Evolutionary conservation across 1,140 invertebrate species (phyloP), one percentile per base, ranked within the genome.

Genomic region (Trachymyrmex septentrionalis): DNA sequence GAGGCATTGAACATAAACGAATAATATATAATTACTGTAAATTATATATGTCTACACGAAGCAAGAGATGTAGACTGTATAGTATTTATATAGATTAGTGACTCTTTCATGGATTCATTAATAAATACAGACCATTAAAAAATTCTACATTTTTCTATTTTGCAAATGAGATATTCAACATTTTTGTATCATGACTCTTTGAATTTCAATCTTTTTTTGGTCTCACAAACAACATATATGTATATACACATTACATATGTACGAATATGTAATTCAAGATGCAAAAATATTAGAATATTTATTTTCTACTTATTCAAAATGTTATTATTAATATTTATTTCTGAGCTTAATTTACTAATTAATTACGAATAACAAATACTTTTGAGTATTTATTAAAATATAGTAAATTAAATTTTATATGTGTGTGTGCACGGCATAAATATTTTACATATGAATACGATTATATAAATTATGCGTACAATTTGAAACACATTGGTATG

Each of bases 371-470:
- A 9, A 55, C 19, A 55, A n/a, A 55, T n/a, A 6, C 6, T 55
- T 55, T 55, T n/a, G 1, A 19, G 5, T n/a, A n/a, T 55, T 55
- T 55, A 55, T 55, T 55, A 55, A 55, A 55, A 55, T 55, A 55
- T n/a, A n/a, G 19, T 55, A 19, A 55, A n/a, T 55, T 19, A 9
- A 44, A 44, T 10, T 44, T 44, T 55, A 5, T n/a, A n/a, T n/a
- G 16, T n/a, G 5, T 19, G 0, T 53, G 1, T 14, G 34, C 34
- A 7, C n/a, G 16, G 14, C 38, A 44, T 55, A 86, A 67, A 55
- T n/a, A 7, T 55, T 44, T 44, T 94, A 95, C 0, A 93, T 38
- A 38, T 0, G 77, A 19, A 87, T 91, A 75, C 94, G 93, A 24
- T 57, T 44, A 44, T 44, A 44, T 57, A 21, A 57, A 57, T 57